Conservation (phyloP, 2,888 invertebrate species). For the Erebia ligea region DNA sequence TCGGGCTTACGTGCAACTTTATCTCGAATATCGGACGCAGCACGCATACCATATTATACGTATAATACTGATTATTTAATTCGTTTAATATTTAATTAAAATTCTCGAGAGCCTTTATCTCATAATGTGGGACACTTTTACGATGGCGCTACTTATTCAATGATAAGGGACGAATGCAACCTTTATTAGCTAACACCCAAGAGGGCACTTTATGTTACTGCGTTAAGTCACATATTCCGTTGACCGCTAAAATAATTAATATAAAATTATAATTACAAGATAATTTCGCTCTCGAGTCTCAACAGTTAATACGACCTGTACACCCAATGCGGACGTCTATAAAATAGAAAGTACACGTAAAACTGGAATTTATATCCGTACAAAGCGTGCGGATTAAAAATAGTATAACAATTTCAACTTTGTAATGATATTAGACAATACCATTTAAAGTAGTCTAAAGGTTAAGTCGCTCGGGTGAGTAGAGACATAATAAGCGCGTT, state of each 20-base stretch:
- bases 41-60: conserved; percentile 78
- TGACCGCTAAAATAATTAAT: conserved; percentile 69
- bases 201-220: conserved; percentile 73
- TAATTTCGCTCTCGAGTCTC: conserved; percentile 76
- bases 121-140: conserved; percentile 82
- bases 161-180: conserved; percentile 72
- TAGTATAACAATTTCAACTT: conserved; percentile 66
- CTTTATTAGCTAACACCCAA: conserved; percentile 64
- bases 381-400: conserved; percentile 46
- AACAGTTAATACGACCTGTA: conserved; percentile 71
- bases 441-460: conserved; percentile 67
- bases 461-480: conserved; percentile 37
- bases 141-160: conserved; percentile 79
- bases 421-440: conserved; percentile 78
- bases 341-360: conserved; percentile 68
- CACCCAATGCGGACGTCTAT: conserved; percentile 64
- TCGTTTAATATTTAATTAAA: conserved; percentile 83
- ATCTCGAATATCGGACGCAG: conserved; percentile 69
- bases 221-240: conserved; percentile 73
- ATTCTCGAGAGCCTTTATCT: conserved; percentile 81
- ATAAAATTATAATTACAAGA: conserved; percentile 81
- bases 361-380: conserved; percentile 54
- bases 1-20: conserved; percentile 63
- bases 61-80: conserved; percentile 83
- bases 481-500: conserved; percentile 45